These are phyloP conservation scores for Pseudanteris insignis DNA, from an alignment of 2,888 invertebrate genomes.

Conservation along the genomic window DNA sequence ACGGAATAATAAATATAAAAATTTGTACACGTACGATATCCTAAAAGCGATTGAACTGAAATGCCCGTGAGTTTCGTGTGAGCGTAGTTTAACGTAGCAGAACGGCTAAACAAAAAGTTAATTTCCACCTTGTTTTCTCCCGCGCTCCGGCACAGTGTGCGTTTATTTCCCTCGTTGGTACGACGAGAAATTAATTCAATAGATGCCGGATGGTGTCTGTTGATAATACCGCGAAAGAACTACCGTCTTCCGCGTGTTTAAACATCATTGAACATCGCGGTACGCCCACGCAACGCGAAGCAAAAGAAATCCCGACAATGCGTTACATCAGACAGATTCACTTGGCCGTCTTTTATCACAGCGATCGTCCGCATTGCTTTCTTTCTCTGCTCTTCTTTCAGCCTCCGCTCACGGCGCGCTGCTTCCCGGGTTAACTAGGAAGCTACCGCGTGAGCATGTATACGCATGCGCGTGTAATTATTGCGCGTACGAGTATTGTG, in stretches of 20 bases:
- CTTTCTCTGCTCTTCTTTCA: not conserved
- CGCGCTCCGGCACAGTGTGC: not conserved
- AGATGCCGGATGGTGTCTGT: slow-evolving; percentile 5
- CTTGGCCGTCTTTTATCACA: slow-evolving; percentile 14
- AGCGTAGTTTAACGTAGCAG: too few species aligned
- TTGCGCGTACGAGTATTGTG: slow-evolving; percentile 45
- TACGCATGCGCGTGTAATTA: slow-evolving; percentile 52
- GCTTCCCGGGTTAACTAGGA: slow-evolving; percentile 59
- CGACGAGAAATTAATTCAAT: slow-evolving; percentile 6
- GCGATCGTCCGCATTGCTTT: not conserved
- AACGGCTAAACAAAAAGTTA: too few species aligned
- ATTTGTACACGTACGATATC: too few species aligned
- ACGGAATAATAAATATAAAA: too few species aligned
- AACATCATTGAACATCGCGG: slow-evolving; percentile 27
- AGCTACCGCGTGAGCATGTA: slow-evolving; percentile 49
- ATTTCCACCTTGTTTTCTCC: too few species aligned
- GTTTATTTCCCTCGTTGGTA: slow-evolving; percentile 1
- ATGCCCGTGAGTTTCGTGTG: too few species aligned
- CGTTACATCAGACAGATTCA: slow-evolving; percentile 29
- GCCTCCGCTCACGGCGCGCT: slow-evolving; percentile 11
- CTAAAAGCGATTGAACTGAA: too few species aligned
- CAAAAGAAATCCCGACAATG: slow-evolving; percentile 21
- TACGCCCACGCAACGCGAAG: slow-evolving; percentile 16
- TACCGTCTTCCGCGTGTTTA: slow-evolving; percentile 36
- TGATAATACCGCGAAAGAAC: slow-evolving; percentile 18